phyloP scores from a whole-genome alignment of 1,140 invertebrate genomes.

The Drosophila pseudoananassae region DNA sequence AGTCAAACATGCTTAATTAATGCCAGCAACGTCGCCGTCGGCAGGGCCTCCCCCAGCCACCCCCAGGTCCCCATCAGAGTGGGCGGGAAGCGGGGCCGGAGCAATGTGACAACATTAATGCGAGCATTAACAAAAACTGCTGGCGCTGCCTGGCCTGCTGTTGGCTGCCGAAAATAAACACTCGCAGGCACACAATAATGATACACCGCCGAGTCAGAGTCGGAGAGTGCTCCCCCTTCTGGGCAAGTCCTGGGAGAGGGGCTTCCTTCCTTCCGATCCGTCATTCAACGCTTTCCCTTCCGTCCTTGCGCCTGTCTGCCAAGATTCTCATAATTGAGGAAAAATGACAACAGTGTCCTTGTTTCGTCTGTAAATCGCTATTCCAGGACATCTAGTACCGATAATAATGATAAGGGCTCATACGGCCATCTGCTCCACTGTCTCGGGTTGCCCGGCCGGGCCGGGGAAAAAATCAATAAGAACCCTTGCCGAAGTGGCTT shows the following conservation, averaged over 20 bases:
- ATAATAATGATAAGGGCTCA: no score
- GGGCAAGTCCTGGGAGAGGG: not conserved
- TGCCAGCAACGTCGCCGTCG: slow-evolving; percentile 68
- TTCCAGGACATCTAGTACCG: not conserved
- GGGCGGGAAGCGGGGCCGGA: slow-evolving; percentile 27
- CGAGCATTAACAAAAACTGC: slow-evolving; percentile 74
- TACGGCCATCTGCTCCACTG: slow-evolving; percentile 10
- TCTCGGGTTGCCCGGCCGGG: not conserved
- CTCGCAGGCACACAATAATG: slow-evolving; percentile 77
- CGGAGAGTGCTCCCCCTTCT: not conserved
- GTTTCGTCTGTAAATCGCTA: no score
- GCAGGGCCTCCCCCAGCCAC: slow-evolving; percentile 9
- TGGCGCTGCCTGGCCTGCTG: slow-evolving; percentile 39
- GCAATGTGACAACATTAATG: slow-evolving; percentile 77
- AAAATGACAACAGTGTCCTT: slow-evolving; percentile 50
- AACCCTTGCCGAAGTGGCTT: slow-evolving; percentile 69
- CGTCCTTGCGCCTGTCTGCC: slow-evolving; percentile 51
- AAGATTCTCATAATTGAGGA: slow-evolving; percentile 70
- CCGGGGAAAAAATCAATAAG: slow-evolving; percentile 49
- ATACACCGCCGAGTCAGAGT: slow-evolving; percentile 68
- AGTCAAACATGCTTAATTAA: slow-evolving; percentile 84
- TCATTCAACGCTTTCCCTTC: slow-evolving; percentile 45
- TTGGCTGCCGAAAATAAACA: slow-evolving; percentile 77
- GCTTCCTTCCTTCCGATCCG: not conserved
- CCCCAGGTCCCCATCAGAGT: not conserved